Evolutionary conservation across 2,888 invertebrate genomes (phyloP).

Genomic region (Hirtodrosophila cameraria): DNA sequence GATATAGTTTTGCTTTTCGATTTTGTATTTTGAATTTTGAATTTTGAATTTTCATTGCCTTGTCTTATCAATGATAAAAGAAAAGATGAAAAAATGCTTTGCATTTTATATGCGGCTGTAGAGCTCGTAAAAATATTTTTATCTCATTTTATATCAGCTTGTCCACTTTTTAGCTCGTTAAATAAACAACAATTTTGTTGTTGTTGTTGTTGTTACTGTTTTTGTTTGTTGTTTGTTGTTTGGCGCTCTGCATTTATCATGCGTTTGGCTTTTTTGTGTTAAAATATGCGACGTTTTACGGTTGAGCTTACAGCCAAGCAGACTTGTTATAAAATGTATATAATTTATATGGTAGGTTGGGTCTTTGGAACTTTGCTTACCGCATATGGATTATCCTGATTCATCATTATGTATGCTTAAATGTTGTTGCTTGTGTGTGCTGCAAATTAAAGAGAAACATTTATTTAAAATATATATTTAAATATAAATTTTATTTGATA

Average conservation of each 20-base stretch:
- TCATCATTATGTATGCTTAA: constrained; percentile 74
- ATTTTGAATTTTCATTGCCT: constrained; percentile 35
- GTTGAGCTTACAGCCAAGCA: constrained; percentile 31
- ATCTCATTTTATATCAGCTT: constrained; percentile 52
- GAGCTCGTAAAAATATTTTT: constrained; percentile 58
- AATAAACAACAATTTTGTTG: constrained; percentile 29
- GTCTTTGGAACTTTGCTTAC: constrained; percentile 59
- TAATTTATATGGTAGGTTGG: constrained; percentile 39
- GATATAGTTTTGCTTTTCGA: too few relatives aligned
- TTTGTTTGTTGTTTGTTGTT: constrained; percentile 19
- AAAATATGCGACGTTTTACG: constrained; percentile 55
- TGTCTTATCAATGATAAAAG: constrained; percentile 56
- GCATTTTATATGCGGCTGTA: constrained; percentile 36
- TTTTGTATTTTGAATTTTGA: constrained; percentile 34
- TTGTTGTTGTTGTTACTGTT: constrained; percentile 17
- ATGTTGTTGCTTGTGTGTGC: constrained; percentile 27
- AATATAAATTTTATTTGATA: constrained; percentile 1
- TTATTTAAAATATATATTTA: constrained; percentile 10
- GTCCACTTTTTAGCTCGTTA: constrained; percentile 64
- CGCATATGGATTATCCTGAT: constrained; percentile 83
- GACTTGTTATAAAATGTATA: constrained; percentile 53
- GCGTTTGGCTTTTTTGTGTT: constrained; percentile 49
- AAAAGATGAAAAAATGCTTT: constrained; percentile 17
- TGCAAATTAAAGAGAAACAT: constrained; percentile 40
- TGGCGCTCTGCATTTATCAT: constrained; percentile 62